Percentiles rank a stretch among this genome's conserved stretches.
These are phyloP conservation scores for Psittacula echo DNA, from an alignment of 2,797 vertebrate genomes.

Conservation along the genomic window DNA sequence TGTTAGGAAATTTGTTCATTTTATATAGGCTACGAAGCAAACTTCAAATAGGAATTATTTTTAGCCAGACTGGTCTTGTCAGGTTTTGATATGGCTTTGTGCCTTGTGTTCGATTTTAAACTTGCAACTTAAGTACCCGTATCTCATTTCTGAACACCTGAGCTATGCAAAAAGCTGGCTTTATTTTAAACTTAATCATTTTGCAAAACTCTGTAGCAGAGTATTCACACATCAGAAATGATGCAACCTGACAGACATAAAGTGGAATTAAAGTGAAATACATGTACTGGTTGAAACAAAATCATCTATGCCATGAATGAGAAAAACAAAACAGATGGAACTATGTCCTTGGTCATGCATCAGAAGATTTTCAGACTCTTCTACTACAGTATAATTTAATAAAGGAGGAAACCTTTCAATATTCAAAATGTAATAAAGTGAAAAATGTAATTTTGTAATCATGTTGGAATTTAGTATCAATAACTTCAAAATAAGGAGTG, in stretches of 20 bases:
- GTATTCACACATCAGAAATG: constrained; percentile 58
- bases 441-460: constrained; percentile 68
- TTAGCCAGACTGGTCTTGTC: constrained; percentile 4
- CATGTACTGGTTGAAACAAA: constrained; percentile 71
- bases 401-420: constrained; percentile 50
- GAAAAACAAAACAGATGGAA: constrained; percentile 76
- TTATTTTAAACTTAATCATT: constrained; percentile 53
- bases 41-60: not conserved
- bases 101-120: not conserved
- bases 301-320: constrained; percentile 70
- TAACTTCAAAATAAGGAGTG: constrained; percentile 57
- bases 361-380: constrained; percentile 69
- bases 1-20: not conserved
- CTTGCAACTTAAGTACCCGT: not conserved
- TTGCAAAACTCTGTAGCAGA: constrained; percentile 38
- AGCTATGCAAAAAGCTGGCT: constrained; percentile 64
- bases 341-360: constrained; percentile 71
- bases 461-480: constrained; percentile 73
- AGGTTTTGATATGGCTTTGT: constrained; percentile 28
- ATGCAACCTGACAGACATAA: constrained; percentile 75
- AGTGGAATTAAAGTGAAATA: constrained; percentile 72
- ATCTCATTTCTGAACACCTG: constrained; percentile 40
- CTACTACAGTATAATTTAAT: constrained; percentile 75
- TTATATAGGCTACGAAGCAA: constrained; percentile 1
- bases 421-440: constrained; percentile 72